Base-by-base conservation (phyloP, 2,797 vertebrate species). In the Triplophysa yarkandensis region DNA sequence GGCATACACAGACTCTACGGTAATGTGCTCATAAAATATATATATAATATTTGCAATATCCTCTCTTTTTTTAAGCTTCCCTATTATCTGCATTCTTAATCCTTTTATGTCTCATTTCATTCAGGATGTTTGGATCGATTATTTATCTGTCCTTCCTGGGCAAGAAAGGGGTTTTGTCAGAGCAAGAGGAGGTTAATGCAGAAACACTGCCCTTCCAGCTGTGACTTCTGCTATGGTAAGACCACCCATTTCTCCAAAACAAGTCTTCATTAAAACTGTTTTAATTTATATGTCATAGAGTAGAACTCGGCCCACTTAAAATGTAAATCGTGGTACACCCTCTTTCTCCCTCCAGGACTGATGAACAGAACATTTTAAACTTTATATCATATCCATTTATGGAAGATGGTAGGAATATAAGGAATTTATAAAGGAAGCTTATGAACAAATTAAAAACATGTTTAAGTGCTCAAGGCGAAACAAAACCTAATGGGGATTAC, bases 221-320 rank as follows among this genome's bases (percentile, higher is more conserved):
- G 98, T 25, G 95, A 98, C 88, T 98, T 98, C 91, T 99, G 98
- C 89, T 94, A 95, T 0, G 95, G 97, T 98, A 94, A 81, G 90
- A 74, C 34, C 27, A 6, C 21, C 1, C 7, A n/a, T 4, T 5
- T 54, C 23, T 25, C 25, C 23, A 25, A 52, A 52, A 54, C 50
- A 13, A 23, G 10, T 1, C 48, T 50, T 50, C 5, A 19, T 46
- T 46, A n/a, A n/a, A 44, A 46, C 44, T 48, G 21, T 48, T 48
- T 48, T 21, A 6, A 9, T 48, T 48, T 3, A 48, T 2, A 19
- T 48, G n/a, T 44, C 16, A 44, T 44, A 1, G 11, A 48, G 44
- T 19, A 10, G 8, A 36, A 36, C 34, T 36, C 7, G 8, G 32
- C 9, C 32, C 4, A 32, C 30, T 34, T 34, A 34, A 34, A 34